Evolutionary conservation across 2,797 vertebrate species (phyloP), one percentile per base, ranked within the genome.

Genomic region (Microhierax caerulescens): DNA sequence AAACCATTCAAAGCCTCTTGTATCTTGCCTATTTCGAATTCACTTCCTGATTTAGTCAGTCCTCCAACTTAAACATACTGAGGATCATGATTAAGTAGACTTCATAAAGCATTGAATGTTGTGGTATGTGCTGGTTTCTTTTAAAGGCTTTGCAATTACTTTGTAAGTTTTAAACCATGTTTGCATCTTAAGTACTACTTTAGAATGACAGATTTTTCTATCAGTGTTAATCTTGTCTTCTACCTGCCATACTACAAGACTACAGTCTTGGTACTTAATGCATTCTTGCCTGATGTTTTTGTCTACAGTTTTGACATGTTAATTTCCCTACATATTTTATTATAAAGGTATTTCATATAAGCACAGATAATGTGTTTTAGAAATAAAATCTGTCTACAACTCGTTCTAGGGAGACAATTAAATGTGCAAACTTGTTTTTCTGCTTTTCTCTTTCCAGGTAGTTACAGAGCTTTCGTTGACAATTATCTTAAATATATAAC

Each of bases 401-500:
- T 61, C 3, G 2, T 77, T 84, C 24, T 60, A 27, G 9, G 17
- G 16, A 43, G 17, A 37, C 10, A 20, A 27, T 30, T 47, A 28
- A 54, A 57, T 61, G 37, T 28, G 11, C 30, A 34, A 22, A 50
- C 17, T 48, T 69, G 21, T 3, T 60, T 91, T 95, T 73, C 37
- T 86, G 36, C 21, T 51, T 68, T 63, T 74, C 10, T n/a, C 10
- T 61, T 81, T 60, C 43, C 14, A 2, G 6, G 24, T 68, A 19
- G 22, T 41, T 27, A n/a, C 17, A 45, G 50, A 73, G 20, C 10
- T 41, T 18, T 59, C 0, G 0, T 4, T 51, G 18, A 54, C 0
- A 0, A 39, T 47, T 51, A 17, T 5, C 28, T 56, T 14, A 54
- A 21, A 37, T 69, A 12, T 8, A 9, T 27, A 15, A 36, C 2